phyloP scores from a whole-genome alignment of 2,888 invertebrate genomes.

The Biston stratarius region DNA sequence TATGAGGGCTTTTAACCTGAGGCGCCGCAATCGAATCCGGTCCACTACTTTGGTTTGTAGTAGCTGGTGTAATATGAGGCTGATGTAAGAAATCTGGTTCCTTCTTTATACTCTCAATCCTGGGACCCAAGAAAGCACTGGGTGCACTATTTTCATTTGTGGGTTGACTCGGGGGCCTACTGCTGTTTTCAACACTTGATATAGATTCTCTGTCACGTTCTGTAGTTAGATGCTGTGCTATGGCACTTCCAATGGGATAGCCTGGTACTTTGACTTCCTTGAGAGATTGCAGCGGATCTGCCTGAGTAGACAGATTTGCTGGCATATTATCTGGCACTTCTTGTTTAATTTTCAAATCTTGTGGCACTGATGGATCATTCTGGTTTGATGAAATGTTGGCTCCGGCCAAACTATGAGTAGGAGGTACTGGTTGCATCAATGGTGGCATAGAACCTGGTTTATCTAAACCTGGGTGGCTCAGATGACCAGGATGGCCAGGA shows the following conservation, averaged over 20 bases:
- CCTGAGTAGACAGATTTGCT: constrained; percentile 82
- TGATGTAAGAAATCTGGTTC: constrained; percentile 89
- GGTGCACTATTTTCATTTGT: constrained; percentile 79
- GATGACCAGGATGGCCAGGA: constrained; percentile 67
- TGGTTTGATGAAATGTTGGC: constrained; percentile 68
- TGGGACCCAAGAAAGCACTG: constrained; percentile 88
- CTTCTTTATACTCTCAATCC: constrained; percentile 91
- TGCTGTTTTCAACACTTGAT: constrained; percentile 80
- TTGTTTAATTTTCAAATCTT: constrained; percentile 84
- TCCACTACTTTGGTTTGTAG: constrained; percentile 76
- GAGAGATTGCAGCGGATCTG: constrained; percentile 91
- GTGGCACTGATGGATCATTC: constrained; percentile 80
- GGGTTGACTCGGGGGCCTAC: constrained; percentile 81
- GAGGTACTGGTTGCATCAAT: constrained; percentile 74
- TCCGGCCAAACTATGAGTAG: constrained; percentile 69
- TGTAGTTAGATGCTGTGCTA: constrained; percentile 79
- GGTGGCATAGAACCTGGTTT: constrained; percentile 75
- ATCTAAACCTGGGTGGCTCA: constrained; percentile 71
- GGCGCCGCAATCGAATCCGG: constrained; percentile 82
- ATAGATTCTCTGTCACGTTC: constrained; percentile 82
- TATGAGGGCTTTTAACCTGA: constrained; percentile 86
- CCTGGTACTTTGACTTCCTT: constrained; percentile 93
- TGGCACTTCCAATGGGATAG: constrained; percentile 86
- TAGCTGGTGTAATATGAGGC: constrained; percentile 82
- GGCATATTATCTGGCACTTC: constrained; percentile 84